Percentiles rank a stretch among this genome's conserved stretches.
Conservation (phyloP, 2,888 invertebrate genomes). For the Smittia sp. region DNA sequence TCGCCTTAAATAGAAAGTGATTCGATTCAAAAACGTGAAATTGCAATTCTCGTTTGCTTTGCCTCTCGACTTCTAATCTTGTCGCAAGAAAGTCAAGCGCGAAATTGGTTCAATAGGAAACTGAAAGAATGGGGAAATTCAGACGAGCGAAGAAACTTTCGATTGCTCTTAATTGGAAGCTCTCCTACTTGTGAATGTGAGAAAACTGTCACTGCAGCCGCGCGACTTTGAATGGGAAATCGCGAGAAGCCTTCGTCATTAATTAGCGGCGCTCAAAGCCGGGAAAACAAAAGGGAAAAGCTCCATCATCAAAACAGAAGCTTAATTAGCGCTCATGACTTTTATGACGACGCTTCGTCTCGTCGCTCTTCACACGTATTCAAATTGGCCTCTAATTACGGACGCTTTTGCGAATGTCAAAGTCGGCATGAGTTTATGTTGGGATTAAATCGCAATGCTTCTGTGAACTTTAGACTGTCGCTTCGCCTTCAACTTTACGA, state of each 20-base stretch:
- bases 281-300: not conserved
- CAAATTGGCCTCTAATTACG: not conserved
- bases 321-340: not conserved
- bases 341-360: not conserved
- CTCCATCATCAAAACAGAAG: not conserved
- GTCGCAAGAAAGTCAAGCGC: slow-evolving; percentile 11
- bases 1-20: slow-evolving; percentile 28
- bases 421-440: not conserved
- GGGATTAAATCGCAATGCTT: not conserved
- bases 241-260: not conserved
- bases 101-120: slow-evolving; percentile 14
- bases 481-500: too few relatives aligned
- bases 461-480: not conserved
- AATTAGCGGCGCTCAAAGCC: not conserved
- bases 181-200: slow-evolving; percentile 22
- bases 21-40: slow-evolving; percentile 12
- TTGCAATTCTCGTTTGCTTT: slow-evolving; percentile 28
- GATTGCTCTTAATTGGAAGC: slow-evolving; percentile 11
- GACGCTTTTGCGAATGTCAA: not conserved
- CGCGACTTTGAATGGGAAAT: not conserved
- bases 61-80: not conserved
- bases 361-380: not conserved
- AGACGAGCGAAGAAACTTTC: not conserved
- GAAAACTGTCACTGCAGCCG: not conserved
- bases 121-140: not conserved